Percentiles rank a stretch among this genome's conserved stretches.
Evolutionary conservation across 2,797 vertebrate species (phyloP).

Genomic region (Cossypha polioptera): DNA sequence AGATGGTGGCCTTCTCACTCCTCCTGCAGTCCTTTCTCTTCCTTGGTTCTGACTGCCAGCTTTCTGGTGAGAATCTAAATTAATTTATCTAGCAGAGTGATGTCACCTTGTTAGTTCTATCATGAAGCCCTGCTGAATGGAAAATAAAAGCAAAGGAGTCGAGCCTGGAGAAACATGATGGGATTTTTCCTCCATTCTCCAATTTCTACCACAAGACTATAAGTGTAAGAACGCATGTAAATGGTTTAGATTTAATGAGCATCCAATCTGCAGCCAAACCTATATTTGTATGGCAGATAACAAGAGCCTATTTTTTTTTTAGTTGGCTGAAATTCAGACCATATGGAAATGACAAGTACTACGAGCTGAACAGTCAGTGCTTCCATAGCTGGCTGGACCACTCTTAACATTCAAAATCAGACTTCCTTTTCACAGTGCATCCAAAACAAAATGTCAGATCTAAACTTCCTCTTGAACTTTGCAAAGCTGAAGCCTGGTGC

Average conservation of each 20-base stretch:
- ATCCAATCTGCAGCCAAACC: not conserved
- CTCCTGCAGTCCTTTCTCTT: constrained; percentile 52
- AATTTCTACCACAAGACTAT: not conserved
- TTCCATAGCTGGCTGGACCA: not conserved
- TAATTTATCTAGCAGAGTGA: constrained; percentile 47
- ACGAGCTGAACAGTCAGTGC: not conserved
- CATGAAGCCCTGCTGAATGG: not conserved
- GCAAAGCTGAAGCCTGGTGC: not conserved
- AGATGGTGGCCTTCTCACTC: constrained; percentile 72
- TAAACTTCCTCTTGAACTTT: not conserved
- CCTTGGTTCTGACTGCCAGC: constrained; percentile 48
- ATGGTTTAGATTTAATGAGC: not conserved
- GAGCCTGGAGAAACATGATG: not conserved
- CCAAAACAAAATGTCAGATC: not conserved
- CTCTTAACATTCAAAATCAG: not conserved
- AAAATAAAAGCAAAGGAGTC: not conserved
- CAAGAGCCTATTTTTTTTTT: not conserved
- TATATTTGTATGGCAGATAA: not conserved
- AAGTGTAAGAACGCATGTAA: not conserved
- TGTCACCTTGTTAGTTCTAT: not conserved
- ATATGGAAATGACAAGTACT: not conserved
- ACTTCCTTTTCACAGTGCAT: not conserved
- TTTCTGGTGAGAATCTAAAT: constrained; percentile 68
- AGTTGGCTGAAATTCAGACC: not conserved
- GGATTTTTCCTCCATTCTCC: not conserved